Conservation (phyloP, 2,797 vertebrate genomes). For the Phoebastria nigripes region DNA sequence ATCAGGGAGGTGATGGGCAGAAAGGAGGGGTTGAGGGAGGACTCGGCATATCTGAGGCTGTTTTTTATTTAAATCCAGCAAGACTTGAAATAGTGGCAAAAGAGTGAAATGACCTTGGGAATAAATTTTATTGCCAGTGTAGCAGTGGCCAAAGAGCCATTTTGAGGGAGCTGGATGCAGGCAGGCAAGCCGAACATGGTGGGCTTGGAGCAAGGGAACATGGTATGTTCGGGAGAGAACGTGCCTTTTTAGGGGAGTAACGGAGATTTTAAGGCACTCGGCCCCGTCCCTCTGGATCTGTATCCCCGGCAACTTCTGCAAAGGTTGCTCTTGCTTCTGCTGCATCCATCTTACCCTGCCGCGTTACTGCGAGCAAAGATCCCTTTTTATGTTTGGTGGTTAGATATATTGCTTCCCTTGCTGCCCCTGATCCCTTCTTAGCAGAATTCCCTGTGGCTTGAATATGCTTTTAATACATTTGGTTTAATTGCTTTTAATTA, state of each 20-base stretch:
- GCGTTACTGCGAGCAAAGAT: background rate
- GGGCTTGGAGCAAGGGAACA: background rate
- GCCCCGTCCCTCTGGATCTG: background rate
- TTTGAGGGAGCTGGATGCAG: conserved; percentile 34
- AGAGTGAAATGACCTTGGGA: conserved; percentile 49
- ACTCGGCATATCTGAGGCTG: background rate
- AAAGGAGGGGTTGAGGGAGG: background rate
- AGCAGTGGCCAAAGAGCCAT: conserved; percentile 47
- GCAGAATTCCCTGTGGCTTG: background rate
- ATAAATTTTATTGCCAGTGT: background rate
- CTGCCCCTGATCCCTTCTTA: background rate
- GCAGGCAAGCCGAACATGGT: background rate
- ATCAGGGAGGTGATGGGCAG: background rate
- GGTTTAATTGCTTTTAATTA: conserved; percentile 4
- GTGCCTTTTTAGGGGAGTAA: background rate
- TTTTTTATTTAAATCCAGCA: background rate
- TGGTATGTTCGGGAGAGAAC: background rate
- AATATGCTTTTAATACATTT: background rate
- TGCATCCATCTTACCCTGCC: background rate
- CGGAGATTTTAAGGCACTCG: background rate
- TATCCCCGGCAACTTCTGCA: background rate
- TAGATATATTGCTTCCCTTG: background rate
- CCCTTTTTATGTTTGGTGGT: background rate
- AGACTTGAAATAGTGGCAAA: background rate
- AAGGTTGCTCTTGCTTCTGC: background rate